Evolutionary conservation across 2,888 invertebrate species (phyloP).

Genomic region (Dorcus hopei): DNA sequence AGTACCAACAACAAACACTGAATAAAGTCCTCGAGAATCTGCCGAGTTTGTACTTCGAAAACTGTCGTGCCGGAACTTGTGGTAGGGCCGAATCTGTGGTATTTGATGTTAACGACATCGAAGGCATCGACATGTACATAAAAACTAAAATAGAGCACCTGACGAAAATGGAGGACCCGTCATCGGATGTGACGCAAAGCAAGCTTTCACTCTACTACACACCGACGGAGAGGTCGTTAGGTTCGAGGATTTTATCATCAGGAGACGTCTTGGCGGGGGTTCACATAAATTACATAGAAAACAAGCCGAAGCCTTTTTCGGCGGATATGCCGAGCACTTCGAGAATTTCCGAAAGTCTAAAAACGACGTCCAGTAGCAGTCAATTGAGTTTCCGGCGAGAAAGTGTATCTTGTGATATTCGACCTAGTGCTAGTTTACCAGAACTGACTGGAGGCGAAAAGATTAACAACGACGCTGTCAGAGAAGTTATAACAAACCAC

Average conservation of each 20-base stretch:
- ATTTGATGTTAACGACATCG: constrained; percentile 64
- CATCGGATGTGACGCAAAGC: constrained; percentile 58
- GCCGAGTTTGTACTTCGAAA: constrained; percentile 87
- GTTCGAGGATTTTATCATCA: constrained; percentile 46
- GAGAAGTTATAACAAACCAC: constrained; percentile 40
- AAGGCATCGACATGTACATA: constrained; percentile 64
- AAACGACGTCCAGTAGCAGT: neutral
- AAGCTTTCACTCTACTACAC: constrained; percentile 78
- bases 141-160: constrained; percentile 65
- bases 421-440: constrained; percentile 48
- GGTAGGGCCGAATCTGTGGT: constrained; percentile 72
- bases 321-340: constrained; percentile 6
- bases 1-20: constrained; percentile 91
- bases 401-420: constrained; percentile 5
- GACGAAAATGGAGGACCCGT: constrained; percentile 49
- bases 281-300: constrained; percentile 66
- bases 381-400: constrained; percentile 33
- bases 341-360: neutral
- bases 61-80: constrained; percentile 83
- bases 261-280: constrained; percentile 56
- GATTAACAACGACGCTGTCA: constrained; percentile 52
- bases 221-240: constrained; percentile 67
- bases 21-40: constrained; percentile 92
- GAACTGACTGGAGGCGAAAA: constrained; percentile 44
- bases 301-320: constrained; percentile 30